Evolutionary conservation across 2,797 vertebrate species (phyloP), one percentile per base, ranked within the genome.

Genomic region (Tokudaia tokunoshimensis): DNA sequence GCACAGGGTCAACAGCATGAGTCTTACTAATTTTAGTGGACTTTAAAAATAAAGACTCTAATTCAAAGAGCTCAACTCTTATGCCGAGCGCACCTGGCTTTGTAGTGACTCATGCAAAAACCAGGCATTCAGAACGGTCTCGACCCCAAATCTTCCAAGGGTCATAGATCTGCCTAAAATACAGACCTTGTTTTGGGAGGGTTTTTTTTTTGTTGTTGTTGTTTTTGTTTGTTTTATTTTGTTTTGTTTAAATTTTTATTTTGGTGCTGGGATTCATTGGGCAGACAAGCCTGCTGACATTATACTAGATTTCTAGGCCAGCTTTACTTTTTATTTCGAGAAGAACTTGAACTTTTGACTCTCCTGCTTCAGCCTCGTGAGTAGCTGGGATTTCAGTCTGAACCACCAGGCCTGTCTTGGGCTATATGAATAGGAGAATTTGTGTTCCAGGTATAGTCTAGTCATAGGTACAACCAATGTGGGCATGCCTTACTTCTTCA

Each of bases 91-190:
- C 37, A 89, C 1, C 1, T 70, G 82, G 22, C 9, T 88, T 72
- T 88, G 41, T n/a, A 92, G 31, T 57, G 94, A 89, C 44, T 76
- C 47, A 15, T 31, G 19, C 34, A 74, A 92, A 96, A 70, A 19
- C 44, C n/a, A 31, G 37, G 8, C 24, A 52, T 82, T 80, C 44
- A 85, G 15, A 84, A 95, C 76, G 72, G 92, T 86, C 10, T 26
- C 3, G 6, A 26, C 52, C 50, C 52, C 55, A 70, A 70, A 65
- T 52, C 82, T 78, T n/a, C 67, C n/a, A 94, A 95, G 75, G 61
- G 89, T 91, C 72, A 90, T 67, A 26, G n/a, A 76, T 13, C 79
- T 87, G 24, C 41, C 52, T 87, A 81, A 94, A 96, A 94, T 92
- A 47, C 3, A 37, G 41, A 81, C n/a, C 6, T 89, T 70, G 1